Evolutionary conservation across 2,888 invertebrate species (phyloP).

Genomic region (Drosophila greeni): DNA sequence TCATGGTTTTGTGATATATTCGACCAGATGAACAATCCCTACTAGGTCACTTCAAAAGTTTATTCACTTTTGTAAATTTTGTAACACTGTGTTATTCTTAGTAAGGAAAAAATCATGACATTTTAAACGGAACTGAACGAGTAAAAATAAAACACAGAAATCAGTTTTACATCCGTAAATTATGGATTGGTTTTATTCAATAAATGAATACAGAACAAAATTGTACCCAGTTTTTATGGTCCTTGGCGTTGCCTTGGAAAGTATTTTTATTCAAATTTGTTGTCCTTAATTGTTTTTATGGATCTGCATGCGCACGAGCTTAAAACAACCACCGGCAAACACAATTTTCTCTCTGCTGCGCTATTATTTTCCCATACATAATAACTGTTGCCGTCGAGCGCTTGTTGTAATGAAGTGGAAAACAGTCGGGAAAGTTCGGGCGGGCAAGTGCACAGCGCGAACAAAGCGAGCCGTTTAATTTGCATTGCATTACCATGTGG

Average conservation of each 20-base stretch:
- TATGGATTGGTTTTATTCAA: neutral
- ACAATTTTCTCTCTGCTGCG: slow-evolving; percentile 7
- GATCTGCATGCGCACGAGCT: slow-evolving; percentile 36
- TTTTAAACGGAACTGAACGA: neutral
- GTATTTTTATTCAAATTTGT: slow-evolving; percentile 36
- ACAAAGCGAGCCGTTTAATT: slow-evolving; percentile 27
- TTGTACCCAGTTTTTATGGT: neutral
- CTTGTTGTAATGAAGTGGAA: slow-evolving; percentile 48
- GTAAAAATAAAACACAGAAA: neutral
- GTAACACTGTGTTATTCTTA: no score
- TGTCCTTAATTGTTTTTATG: slow-evolving; percentile 42
- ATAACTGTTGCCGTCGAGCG: slow-evolving; percentile 24
- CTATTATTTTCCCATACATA: slow-evolving; percentile 14
- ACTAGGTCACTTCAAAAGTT: no score
- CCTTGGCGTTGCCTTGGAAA: slow-evolving; percentile 23
- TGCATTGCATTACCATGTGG: slow-evolving; percentile 37
- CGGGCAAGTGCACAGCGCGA: slow-evolving; percentile 1
- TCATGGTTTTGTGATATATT: no score
- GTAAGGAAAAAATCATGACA: no score
- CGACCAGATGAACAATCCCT: no score
- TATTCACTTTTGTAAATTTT: no score
- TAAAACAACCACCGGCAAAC: slow-evolving; percentile 25
- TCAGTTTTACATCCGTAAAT: neutral
- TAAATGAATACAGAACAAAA: neutral
- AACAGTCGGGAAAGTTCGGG: slow-evolving; percentile 11